These are phyloP conservation scores for Nerophis ophidion DNA, from an alignment of 2,113 vertebrate species.

Conservation along the genomic window DNA sequence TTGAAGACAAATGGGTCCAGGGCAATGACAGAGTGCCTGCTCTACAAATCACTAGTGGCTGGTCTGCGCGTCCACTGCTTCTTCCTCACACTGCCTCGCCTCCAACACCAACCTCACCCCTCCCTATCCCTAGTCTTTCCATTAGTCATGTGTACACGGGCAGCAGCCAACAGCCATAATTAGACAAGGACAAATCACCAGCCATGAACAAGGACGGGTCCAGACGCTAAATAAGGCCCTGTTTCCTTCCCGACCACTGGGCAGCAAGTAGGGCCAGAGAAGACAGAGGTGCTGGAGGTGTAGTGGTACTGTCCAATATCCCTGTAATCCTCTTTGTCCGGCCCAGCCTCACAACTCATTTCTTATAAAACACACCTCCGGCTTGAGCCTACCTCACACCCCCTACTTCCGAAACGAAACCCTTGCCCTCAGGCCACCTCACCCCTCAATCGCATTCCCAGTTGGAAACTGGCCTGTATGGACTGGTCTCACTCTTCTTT, in stretches of 20 bases:
- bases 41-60: constrained; percentile 83
- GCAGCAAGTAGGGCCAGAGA: constrained; percentile 55
- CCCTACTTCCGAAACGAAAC: constrained; percentile 19
- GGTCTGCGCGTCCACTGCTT: constrained; percentile 71
- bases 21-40: constrained; percentile 80
- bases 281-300: constrained; percentile 43
- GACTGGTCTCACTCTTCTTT: not conserved
- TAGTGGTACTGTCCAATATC: constrained; percentile 40
- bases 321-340: constrained; percentile 33
- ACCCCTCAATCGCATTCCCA: constrained; percentile 14
- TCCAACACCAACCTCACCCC: constrained; percentile 69
- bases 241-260: constrained; percentile 75
- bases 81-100: constrained; percentile 62
- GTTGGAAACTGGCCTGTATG: not conserved
- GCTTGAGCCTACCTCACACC: constrained; percentile 16
- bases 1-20: constrained; percentile 82
- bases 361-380: constrained; percentile 44
- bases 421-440: constrained; percentile 5
- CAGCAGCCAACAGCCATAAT: constrained; percentile 88
- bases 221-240: constrained; percentile 75
- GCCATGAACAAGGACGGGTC: constrained; percentile 67
- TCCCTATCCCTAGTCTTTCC: constrained; percentile 72
- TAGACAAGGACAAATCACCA: constrained; percentile 92
- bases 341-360: constrained; percentile 49
- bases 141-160: constrained; percentile 86